Percentiles rank a stretch among this genome's conserved stretches.
These are phyloP conservation scores for Eupithecia dodoneata DNA, from an alignment of 2,888 invertebrate species.

Conservation along the genomic window DNA sequence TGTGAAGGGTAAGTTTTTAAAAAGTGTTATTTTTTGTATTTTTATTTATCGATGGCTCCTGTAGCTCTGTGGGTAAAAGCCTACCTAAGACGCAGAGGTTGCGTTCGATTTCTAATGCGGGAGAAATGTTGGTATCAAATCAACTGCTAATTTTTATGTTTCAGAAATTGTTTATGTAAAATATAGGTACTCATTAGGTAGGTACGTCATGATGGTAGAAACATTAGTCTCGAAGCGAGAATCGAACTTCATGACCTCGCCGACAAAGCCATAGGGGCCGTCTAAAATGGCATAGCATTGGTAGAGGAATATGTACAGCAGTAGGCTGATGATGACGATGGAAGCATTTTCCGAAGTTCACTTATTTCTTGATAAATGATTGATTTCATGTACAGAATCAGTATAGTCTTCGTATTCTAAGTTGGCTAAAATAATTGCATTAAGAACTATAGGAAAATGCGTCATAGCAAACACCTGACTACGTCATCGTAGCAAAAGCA, in stretches of 20 bases:
- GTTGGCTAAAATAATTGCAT: not conserved
- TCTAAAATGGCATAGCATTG: not conserved
- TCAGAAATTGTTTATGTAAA: too few relatives aligned
- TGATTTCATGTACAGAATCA: too few relatives aligned
- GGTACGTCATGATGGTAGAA: too few relatives aligned
- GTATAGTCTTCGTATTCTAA: too few relatives aligned
- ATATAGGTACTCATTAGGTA: too few relatives aligned
- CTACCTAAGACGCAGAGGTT: not conserved
- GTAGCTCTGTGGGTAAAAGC: not conserved
- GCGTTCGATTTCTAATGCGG: not conserved
- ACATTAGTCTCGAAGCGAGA: not conserved
- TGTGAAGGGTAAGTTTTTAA: conserved; percentile 63
- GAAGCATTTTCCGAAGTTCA: not conserved
- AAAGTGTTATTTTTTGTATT: not conserved
- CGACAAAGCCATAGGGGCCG: not conserved
- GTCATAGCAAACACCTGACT: not conserved
- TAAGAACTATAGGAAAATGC: not conserved
- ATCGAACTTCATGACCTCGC: not conserved
- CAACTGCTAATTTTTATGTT: not conserved
- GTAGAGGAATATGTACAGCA: not conserved
- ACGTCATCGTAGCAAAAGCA: not conserved
- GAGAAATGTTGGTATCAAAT: not conserved
- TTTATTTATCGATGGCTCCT: not conserved
- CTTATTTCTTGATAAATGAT: too few relatives aligned
- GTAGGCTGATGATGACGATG: not conserved